These are phyloP conservation scores for Lipophrys pholis DNA, from an alignment of 2,113 vertebrate genomes.

Conservation along the genomic window DNA sequence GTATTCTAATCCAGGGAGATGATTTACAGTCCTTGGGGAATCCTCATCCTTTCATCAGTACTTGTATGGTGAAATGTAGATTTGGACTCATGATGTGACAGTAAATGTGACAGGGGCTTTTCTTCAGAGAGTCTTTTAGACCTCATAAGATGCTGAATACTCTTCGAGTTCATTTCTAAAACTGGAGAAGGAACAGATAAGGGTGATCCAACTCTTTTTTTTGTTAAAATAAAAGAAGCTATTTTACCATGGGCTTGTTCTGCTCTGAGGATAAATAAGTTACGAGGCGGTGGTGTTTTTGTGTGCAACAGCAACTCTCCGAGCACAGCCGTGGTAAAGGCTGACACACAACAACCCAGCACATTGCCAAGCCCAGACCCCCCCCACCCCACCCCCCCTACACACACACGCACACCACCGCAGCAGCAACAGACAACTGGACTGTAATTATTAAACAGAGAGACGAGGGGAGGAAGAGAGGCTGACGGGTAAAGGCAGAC, in stretches of 20 bases:
- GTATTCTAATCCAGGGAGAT: slow-evolving; percentile 46
- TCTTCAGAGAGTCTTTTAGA: not conserved
- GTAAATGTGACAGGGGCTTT: not conserved
- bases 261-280: slow-evolving; percentile 27
- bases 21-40: slow-evolving; percentile 17
- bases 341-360: slow-evolving; percentile 33
- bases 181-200: not conserved
- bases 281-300: slow-evolving; percentile 7
- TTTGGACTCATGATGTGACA: slow-evolving; percentile 12
- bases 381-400: not conserved
- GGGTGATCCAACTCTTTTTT: not conserved
- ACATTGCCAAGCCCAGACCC: slow-evolving; percentile 39
- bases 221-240: not conserved
- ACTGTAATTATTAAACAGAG: slow-evolving; percentile 71
- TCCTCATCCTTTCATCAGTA: slow-evolving; percentile 12
- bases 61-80: not conserved
- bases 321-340: not conserved
- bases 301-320: not conserved
- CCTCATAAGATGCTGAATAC: not conserved
- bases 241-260: slow-evolving; percentile 3
- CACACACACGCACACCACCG: no score
- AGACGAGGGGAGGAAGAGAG: slow-evolving; percentile 35
- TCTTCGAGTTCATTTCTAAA: not conserved
- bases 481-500: slow-evolving; percentile 62
- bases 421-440: slow-evolving; percentile 62